Conservation (phyloP, 35 echinoderm and acorn worm genomes). For the Acanthaster planci region DNA sequence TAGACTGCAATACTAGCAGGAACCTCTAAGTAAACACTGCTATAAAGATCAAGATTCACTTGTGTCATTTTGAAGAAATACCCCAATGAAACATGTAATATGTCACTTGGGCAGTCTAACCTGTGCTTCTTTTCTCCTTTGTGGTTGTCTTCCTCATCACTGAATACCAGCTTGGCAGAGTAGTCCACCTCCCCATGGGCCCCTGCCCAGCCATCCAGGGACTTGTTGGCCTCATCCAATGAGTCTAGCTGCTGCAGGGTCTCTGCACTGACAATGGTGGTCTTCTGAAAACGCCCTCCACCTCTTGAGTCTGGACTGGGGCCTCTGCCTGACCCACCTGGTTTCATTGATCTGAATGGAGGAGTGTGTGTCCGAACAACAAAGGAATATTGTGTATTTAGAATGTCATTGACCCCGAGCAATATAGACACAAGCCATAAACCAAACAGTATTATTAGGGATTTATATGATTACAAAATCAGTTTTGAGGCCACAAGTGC, state of each 20-base stretch:
- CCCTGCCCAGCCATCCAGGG: constrained; percentile 80
- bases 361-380: no score
- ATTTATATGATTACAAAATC: no score
- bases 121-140: constrained; percentile 37
- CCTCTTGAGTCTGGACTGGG: constrained; percentile 25
- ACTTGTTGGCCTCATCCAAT: constrained; percentile 42
- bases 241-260: constrained; percentile 73
- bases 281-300: constrained; percentile 37
- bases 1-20: no score
- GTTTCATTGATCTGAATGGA: constrained; percentile 43
- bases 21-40: no score
- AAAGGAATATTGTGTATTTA: no score
- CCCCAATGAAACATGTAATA: no score
- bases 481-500: no score
- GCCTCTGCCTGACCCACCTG: constrained; percentile 77
- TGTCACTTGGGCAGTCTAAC: background rate
- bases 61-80: no score
- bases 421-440: no score
- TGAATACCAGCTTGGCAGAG: constrained; percentile 92
- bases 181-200: constrained; percentile 92
- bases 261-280: constrained; percentile 68
- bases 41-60: no score
- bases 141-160: constrained; percentile 84
- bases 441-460: no score
- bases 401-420: no score